Percentiles rank a stretch among this genome's conserved stretches.
Conservation (phyloP, 1,140 invertebrate species). For the Argopecten irradians region DNA sequence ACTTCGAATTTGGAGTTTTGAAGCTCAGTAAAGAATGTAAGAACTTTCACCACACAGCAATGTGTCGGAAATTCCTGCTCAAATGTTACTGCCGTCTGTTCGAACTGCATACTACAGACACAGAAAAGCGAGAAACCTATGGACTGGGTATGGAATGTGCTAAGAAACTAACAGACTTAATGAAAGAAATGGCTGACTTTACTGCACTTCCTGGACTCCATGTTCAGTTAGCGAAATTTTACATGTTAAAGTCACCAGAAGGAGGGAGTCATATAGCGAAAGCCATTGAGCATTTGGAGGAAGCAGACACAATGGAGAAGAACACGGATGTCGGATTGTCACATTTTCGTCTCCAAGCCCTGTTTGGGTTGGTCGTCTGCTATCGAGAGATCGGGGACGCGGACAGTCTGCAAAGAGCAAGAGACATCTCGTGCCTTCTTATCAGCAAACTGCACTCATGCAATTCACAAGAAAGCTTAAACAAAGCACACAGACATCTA, state of each 20-base stretch:
- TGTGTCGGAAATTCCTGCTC: neutral
- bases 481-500: neutral
- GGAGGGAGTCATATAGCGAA: neutral
- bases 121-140: neutral
- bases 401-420: neutral
- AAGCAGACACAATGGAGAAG: neutral
- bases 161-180: neutral
- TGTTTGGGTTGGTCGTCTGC: neutral
- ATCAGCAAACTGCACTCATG: neutral
- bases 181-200: neutral
- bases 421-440: neutral
- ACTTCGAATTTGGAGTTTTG: neutral
- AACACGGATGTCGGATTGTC: neutral
- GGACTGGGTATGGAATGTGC: neutral
- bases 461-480: neutral
- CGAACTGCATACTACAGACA: neutral
- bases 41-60: neutral
- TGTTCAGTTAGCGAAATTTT: conserved; percentile 6
- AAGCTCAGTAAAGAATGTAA: neutral
- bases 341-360: neutral
- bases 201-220: neutral
- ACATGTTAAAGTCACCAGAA: neutral
- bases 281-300: neutral
- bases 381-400: neutral
- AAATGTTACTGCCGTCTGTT: neutral